Conservation (phyloP, 2,113 vertebrate genomes). For the Phasianus colchicus region DNA sequence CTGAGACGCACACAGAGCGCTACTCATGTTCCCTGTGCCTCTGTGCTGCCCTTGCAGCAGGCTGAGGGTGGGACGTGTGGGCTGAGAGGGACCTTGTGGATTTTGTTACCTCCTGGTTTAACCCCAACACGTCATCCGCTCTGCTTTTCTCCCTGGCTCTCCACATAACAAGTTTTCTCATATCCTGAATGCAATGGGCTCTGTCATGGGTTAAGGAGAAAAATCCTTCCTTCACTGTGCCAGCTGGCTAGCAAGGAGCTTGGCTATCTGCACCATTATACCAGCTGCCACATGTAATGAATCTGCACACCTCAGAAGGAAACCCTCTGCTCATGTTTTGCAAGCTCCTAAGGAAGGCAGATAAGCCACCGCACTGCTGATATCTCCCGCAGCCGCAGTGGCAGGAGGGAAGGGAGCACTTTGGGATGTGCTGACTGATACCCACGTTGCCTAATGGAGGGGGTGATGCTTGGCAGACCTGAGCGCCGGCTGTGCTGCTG, state of each 20-base stretch:
- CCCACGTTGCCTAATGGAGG: background rate
- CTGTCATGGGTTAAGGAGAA: background rate
- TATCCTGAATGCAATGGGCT: background rate
- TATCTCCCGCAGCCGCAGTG: background rate
- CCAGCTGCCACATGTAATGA: background rate
- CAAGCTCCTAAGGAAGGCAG: background rate
- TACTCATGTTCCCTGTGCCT: rapidly evolving
- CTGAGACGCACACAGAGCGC: background rate
- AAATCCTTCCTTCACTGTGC: background rate
- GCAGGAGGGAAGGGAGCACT: background rate
- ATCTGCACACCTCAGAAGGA: background rate
- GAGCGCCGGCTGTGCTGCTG: background rate
- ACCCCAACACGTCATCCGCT: background rate
- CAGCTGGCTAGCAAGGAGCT: background rate
- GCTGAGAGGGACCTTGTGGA: background rate
- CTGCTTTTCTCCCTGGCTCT: background rate
- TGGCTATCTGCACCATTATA: background rate
- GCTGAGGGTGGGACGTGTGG: background rate
- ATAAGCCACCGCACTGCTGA: background rate
- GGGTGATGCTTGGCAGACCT: background rate
- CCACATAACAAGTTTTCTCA: background rate
- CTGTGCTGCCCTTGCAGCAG: rapidly evolving
- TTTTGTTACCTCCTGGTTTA: background rate
- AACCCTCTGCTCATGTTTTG: background rate
- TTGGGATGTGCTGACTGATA: background rate